These are phyloP conservation scores for Pseudopodoces humilis DNA, from an alignment of 2,113 vertebrate species.

Conservation along the genomic window DNA sequence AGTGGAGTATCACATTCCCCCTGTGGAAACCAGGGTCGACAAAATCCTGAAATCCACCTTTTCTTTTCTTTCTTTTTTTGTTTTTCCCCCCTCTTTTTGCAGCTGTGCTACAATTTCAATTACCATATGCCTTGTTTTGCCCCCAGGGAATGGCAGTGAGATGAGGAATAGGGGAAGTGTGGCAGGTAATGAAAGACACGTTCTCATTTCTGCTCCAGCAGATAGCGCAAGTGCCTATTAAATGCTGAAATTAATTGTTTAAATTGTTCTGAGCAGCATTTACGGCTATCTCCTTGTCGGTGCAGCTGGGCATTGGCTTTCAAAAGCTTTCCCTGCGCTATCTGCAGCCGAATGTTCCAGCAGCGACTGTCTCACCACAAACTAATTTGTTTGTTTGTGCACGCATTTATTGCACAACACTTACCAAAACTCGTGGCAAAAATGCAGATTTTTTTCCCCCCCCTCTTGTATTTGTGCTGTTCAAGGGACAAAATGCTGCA, in stretches of 20 bases:
- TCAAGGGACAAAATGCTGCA: background rate
- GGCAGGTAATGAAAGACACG: conserved; percentile 55
- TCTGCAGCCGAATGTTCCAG: background rate
- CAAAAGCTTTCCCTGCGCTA: background rate
- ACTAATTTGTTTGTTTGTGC: conserved; percentile 28
- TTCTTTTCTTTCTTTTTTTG: background rate
- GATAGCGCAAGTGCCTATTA: conserved; percentile 54
- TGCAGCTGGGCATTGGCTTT: conserved; percentile 36
- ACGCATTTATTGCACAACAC: background rate
- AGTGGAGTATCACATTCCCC: background rate
- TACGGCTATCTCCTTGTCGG: background rate
- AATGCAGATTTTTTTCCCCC: background rate
- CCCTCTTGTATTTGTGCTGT: background rate
- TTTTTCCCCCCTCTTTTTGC: background rate
- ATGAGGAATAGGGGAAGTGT: background rate
- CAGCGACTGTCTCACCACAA: background rate
- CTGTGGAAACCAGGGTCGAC: background rate
- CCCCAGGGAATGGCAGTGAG: background rate
- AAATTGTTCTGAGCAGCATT: conserved; percentile 53
- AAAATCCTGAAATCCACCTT: conserved; percentile 21
- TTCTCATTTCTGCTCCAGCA: conserved; percentile 49
- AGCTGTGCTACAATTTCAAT: conserved; percentile 51
- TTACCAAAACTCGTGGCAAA: conserved; percentile 8
- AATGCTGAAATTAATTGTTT: conserved; percentile 63
- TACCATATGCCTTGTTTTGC: conserved; percentile 27